Base-by-base conservation (phyloP, 1,140 invertebrate species). In the Eurosta solidaginis region DNA sequence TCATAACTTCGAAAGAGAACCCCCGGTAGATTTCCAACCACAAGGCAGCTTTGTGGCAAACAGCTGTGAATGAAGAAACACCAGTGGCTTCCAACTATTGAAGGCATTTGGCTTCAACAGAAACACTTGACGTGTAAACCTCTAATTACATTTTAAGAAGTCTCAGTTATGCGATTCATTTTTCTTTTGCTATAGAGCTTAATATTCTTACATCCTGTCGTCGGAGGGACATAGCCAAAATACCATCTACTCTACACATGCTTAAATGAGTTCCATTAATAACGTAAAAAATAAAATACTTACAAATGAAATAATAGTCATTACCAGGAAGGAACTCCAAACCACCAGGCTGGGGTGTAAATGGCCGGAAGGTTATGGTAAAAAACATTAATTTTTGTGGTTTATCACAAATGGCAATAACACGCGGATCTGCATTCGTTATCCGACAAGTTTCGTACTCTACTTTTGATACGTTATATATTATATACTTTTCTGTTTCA, bases 251-350 rank as follows among this genome's bases (percentile, higher is more conserved):
- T 27, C 14, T 42, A 76, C 9, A 76, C n/a, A 20, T 20, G 9
- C 9, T n/a, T 10, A 47, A 47, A 10, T 47, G n/a, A n/a, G n/a
- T n/a, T n/a, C n/a, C n/a, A n/a, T n/a, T n/a, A n/a, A n/a, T n/a
- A n/a, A 59, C 7, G 7, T 20, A 76, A 44, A 7, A 4, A 25
- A 33, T 25, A 40, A 36, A 33, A 6, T 47, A 92, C 92, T 92
- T 91, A 91, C 95, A 97, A 89, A 98, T 97, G 89, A 98, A 97
- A 89, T 97, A 98, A 88, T 98, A 98, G 89, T 97, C 96, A 87
- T 96, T 95, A 78, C 96, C 96, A 79, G 96, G 96, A 82, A 95
- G 92, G 89, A 98, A 98, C 89, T 98, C 96, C 82, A 97, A 90
- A 74, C 96, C 96, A 81, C 96, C 96, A 76, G 96, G 96, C 89